Evolutionary conservation across 2,113 vertebrate genomes (phyloP).

Genomic region (Parotia lawesii): DNA sequence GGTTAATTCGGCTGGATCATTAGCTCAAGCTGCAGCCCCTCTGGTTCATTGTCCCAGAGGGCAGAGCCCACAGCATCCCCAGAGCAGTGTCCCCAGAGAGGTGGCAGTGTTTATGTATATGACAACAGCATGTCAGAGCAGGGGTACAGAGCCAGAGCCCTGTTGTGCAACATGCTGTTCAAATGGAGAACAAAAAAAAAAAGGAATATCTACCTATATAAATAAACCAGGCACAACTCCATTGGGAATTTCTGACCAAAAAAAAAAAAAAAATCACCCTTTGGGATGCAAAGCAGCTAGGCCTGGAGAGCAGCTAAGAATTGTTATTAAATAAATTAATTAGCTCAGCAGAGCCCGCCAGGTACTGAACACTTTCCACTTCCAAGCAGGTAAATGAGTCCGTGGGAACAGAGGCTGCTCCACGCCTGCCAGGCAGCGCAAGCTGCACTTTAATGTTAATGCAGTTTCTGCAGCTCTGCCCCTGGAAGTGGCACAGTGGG

Average conservation of each 20-base stretch:
- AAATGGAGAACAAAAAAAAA: not conserved
- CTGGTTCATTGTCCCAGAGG: not conserved
- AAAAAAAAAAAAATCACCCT: not conserved
- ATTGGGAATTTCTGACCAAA: slow-evolving; percentile 6
- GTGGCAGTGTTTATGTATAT: not conserved
- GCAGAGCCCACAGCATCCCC: not conserved
- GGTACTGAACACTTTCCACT: slow-evolving; percentile 55
- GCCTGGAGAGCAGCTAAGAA: slow-evolving; percentile 48
- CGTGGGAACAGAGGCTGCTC: slow-evolving; percentile 54
- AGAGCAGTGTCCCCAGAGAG: not conserved
- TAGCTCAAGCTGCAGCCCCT: not conserved
- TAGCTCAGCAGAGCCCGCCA: slow-evolving; percentile 53
- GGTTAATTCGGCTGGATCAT: not conserved
- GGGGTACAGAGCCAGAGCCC: not conserved
- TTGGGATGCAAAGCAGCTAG: slow-evolving; percentile 62
- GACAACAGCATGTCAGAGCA: not conserved
- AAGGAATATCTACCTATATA: not conserved
- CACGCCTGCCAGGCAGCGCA: not conserved
- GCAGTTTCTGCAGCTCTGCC: not conserved
- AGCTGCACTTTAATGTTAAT: slow-evolving; percentile 8
- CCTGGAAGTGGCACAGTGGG: accelerated
- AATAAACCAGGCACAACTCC: not conserved
- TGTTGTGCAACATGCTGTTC: not conserved
- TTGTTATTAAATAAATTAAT: slow-evolving; percentile 66
- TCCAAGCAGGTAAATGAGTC: slow-evolving; percentile 63